A percentile compares a stretch with the other conserved stretches of the same genome.
phyloP scores from a whole-genome alignment of 2,888 invertebrate genomes.

The Noctuana brunneofusca region DNA sequence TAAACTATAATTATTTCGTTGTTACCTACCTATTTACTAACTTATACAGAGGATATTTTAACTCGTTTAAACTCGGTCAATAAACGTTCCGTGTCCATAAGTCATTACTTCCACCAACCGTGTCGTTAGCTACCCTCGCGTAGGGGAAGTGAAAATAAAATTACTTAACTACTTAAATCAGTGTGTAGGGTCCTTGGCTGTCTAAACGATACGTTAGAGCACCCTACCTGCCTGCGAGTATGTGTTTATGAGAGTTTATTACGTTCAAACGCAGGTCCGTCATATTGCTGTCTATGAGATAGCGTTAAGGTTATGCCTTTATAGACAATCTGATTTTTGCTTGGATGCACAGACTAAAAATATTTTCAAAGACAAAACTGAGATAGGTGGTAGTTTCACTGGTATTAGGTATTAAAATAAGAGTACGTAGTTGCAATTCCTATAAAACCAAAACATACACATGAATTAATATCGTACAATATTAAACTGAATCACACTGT shows the following conservation, averaged over 20 bases:
- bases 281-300: neutral
- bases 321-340: too few relatives aligned
- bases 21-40: too few relatives aligned
- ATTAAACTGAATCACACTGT: too few relatives aligned
- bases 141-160: conserved; percentile 32
- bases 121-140: conserved; percentile 18
- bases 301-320: too few relatives aligned
- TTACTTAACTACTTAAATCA: conserved; percentile 33
- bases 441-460: too few relatives aligned
- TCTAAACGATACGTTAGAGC: conserved; percentile 27
- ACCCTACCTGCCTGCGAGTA: conserved; percentile 17
- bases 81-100: conserved; percentile 23
- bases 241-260: conserved; percentile 12
- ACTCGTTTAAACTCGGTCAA: conserved; percentile 28
- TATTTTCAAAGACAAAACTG: too few relatives aligned
- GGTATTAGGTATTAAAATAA: too few relatives aligned
- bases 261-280: neutral
- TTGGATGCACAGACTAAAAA: too few relatives aligned
- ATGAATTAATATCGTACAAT: too few relatives aligned
- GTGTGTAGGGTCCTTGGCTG: conserved; percentile 22
- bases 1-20: too few relatives aligned
- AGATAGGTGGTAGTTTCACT: too few relatives aligned
- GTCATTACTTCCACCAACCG: conserved; percentile 26
- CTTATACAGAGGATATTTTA: neutral
- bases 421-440: too few relatives aligned